Evolutionary conservation across 2,888 invertebrate genomes (phyloP).

Genomic region (Erebia epiphron): DNA sequence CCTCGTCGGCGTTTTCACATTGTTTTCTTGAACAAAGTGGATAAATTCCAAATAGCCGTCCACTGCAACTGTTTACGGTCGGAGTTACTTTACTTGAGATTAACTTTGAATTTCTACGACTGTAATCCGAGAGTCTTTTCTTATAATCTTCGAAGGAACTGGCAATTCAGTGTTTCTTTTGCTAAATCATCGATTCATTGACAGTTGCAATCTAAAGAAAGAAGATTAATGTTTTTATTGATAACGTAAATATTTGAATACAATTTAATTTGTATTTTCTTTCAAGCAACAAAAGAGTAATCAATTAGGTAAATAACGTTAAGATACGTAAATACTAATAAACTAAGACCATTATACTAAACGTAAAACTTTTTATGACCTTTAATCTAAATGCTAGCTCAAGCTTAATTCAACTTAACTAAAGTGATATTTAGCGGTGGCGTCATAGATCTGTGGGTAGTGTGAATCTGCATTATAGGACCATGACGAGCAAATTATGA

Average conservation of each 20-base stretch:
- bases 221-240: not conserved
- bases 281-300: too few relatives aligned
- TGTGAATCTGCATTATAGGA: too few relatives aligned
- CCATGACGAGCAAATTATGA: too few relatives aligned
- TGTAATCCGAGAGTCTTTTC: constrained; percentile 23
- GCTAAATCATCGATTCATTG: not conserved
- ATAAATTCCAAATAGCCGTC: constrained; percentile 43
- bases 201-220: not conserved
- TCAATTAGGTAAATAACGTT: too few relatives aligned
- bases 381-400: too few relatives aligned
- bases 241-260: not conserved
- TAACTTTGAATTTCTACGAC: constrained; percentile 40
- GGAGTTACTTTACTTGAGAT: constrained; percentile 36
- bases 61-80: constrained; percentile 67
- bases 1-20: constrained; percentile 40
- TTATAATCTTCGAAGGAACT: constrained; percentile 18
- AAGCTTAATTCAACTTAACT: too few relatives aligned
- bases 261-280: too few relatives aligned
- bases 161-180: not conserved
- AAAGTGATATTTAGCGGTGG: too few relatives aligned
- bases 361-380: too few relatives aligned
- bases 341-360: too few relatives aligned
- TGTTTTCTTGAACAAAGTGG: constrained; percentile 49
- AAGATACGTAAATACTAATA: too few relatives aligned
- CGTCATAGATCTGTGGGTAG: too few relatives aligned